These are phyloP conservation scores for Papilio dardanus DNA, from an alignment of 1,140 invertebrate species.

Conservation along the genomic window DNA sequence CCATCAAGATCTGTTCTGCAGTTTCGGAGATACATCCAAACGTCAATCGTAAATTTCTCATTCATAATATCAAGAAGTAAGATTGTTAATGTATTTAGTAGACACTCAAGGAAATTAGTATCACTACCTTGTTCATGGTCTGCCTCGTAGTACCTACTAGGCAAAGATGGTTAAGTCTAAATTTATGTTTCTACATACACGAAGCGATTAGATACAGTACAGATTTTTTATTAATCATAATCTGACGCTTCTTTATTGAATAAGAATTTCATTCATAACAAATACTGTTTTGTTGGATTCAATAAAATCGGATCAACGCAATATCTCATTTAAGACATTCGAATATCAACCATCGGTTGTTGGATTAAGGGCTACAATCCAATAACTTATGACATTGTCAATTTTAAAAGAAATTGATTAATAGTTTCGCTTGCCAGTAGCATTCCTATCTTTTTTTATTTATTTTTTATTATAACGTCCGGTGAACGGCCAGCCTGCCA, in stretches of 20 bases:
- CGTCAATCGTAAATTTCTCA: no score
- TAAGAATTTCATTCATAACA: slow-evolving; percentile 11
- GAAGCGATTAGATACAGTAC: neutral
- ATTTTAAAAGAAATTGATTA: slow-evolving; percentile 66
- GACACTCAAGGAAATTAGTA: neutral
- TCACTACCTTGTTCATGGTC: neutral
- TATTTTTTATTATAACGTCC: slow-evolving; percentile 60
- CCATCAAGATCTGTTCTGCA: no score
- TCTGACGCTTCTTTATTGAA: slow-evolving; percentile 3
- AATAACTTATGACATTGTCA: slow-evolving; percentile 40
- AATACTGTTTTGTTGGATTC: slow-evolving; percentile 10
- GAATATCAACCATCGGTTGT: slow-evolving; percentile 29
- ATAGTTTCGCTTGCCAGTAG: slow-evolving; percentile 67
- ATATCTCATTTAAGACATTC: slow-evolving; percentile 16
- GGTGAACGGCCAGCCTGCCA: slow-evolving; percentile 59
- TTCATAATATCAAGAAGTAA: no score
- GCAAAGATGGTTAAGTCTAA: neutral
- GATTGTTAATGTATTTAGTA: neutral
- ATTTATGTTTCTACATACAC: neutral
- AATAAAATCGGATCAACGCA: slow-evolving; percentile 28
- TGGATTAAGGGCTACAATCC: slow-evolving; percentile 21
- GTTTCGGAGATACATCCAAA: no score
- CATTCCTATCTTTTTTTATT: slow-evolving; percentile 49
- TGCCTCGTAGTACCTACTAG: no score
- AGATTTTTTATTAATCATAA: neutral